Evolutionary conservation across 2,888 invertebrate genomes (phyloP), one percentile per base, ranked within the genome.

Genomic region (Lapara coniferarum): DNA sequence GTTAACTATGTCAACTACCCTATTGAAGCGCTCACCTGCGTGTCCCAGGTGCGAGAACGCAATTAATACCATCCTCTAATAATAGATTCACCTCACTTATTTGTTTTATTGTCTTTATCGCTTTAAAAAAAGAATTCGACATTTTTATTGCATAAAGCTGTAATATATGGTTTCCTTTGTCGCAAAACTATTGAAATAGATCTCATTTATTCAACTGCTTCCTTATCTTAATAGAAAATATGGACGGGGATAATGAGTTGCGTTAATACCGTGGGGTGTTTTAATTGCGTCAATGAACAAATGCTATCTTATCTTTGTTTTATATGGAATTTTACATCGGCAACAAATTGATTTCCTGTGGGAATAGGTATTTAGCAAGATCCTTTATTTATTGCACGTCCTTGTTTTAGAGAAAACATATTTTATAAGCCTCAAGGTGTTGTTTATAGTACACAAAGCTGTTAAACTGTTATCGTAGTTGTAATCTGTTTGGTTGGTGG

Each of bases 61-160:
- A 91, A 90, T 91, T 90, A 90, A 91, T 89, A 89, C 82, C 86
- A 86, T 88, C 88, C 84, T 86, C 88, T 84, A 86, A 84, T 90
- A 91, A 87, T 88, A 89, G 85, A 84, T 81, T 81, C 78, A 83
- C 84, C 79, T 79, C 79, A 81, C 83, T 87, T 87, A 89, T 90
- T 89, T 87, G 84, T 87, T 89, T 88, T 88, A 87, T 85, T 85
- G 79, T 83, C 83, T 82, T 85, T 84, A 83, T 85, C 81, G 77
- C 78, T 77, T 77, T 77, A 73, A 70, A 77, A 72, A 73, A 75
- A 78, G 75, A 81, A 81, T 80, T 84, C 78, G 78, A 80, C 78
- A 77, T 78, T 71, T 80, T 81, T 78, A 77, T 74, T 75, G 75
- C 75, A 73, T 74, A 76, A 75, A 75, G 76, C 71, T 71, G 77